Conservation (phyloP, 2,797 vertebrate species). For the Enteromius afrohamiltoni region DNA sequence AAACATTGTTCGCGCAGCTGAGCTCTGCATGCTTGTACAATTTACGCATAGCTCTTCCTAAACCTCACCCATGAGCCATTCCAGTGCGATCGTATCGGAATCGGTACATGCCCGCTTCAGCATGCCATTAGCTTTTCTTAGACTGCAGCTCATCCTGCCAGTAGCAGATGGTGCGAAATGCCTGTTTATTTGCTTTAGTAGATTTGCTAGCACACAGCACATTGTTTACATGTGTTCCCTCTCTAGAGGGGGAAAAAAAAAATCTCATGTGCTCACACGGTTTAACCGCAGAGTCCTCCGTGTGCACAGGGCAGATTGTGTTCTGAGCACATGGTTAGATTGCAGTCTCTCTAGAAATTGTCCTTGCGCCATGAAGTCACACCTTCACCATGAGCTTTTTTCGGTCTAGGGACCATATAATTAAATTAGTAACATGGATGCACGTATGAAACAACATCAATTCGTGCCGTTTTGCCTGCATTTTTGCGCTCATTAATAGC, state of each 20-base stretch:
- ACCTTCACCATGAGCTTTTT: conserved; percentile 24
- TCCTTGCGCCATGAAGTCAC: background rate
- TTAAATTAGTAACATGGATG: background rate
- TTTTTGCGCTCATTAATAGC: background rate
- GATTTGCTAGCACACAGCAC: conserved; percentile 8
- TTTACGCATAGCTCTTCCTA: background rate
- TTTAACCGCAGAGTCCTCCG: conserved; percentile 12
- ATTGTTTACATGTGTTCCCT: conserved; percentile 54
- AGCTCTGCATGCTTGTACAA: conserved; percentile 67
- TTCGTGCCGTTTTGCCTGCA: background rate
- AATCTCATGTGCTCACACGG: conserved; percentile 54
- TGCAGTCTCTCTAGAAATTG: background rate
- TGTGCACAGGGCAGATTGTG: background rate
- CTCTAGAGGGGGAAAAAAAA: conserved; percentile 23
- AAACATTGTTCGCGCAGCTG: conserved; percentile 61
- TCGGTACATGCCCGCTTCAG: conserved; percentile 67
- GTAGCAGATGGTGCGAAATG: conserved; percentile 61
- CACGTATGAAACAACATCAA: background rate
- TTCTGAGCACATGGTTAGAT: background rate
- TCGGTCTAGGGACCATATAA: background rate
- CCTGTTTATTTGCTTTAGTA: conserved; percentile 44
- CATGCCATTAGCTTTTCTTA: conserved; percentile 44
- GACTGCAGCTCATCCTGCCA: conserved; percentile 52
- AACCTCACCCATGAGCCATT: conserved; percentile 57
- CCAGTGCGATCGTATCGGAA: conserved; percentile 60